Conservation (phyloP, 2,888 invertebrate genomes). For the Tyria jacobaeae region DNA sequence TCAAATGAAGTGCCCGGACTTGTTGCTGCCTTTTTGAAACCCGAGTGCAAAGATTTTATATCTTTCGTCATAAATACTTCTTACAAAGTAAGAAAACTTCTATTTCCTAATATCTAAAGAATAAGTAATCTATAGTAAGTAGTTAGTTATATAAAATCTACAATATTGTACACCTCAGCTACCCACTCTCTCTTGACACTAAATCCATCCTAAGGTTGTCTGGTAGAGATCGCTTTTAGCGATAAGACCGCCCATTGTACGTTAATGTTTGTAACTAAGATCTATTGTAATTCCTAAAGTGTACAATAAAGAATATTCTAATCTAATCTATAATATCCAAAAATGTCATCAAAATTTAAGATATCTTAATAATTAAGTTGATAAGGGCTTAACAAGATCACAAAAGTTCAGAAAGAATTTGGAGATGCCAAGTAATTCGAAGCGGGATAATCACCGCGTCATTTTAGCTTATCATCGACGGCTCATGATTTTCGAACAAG, state of each 20-base stretch:
- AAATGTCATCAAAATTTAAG: conserved; percentile 20
- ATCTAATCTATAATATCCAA: conserved; percentile 9
- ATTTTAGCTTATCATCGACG: conserved; percentile 38
- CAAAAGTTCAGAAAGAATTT: conserved; percentile 42
- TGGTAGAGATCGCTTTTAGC: too few species aligned
- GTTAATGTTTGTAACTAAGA: too few species aligned
- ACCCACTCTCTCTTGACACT: too few species aligned
- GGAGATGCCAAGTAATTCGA: conserved; percentile 26
- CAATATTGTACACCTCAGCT: too few species aligned
- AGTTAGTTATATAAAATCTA: too few species aligned
- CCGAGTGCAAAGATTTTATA: neutral
- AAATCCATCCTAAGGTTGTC: too few species aligned
- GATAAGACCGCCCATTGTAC: too few species aligned
- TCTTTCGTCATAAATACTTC: neutral
- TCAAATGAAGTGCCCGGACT: too few species aligned
- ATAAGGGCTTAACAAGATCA: conserved; percentile 44
- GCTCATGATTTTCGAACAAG: conserved; percentile 24
- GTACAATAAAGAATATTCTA: too few species aligned
- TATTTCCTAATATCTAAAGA: conserved; percentile 4
- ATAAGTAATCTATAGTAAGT: conserved; percentile 11
- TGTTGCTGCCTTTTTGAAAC: neutral
- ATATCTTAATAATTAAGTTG: conserved; percentile 39
- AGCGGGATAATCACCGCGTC: conserved; percentile 40
- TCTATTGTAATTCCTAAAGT: too few species aligned
- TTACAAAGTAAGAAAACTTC: neutral